Conservation (phyloP, 2,113 vertebrate species). For the Ceyx cyanopectus region DNA sequence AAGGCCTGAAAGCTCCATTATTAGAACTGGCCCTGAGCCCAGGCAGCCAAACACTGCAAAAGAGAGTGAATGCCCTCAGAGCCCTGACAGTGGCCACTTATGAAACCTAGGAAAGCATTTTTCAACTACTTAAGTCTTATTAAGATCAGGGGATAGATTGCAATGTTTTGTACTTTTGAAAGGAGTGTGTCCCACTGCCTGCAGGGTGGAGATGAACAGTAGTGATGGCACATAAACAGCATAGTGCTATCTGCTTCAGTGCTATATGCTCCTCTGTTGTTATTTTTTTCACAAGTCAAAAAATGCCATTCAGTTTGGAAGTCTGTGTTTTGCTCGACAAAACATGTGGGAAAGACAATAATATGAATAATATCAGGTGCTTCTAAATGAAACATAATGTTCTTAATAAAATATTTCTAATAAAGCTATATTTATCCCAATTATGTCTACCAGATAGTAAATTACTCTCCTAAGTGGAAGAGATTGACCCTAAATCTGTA, state of each 20-base stretch:
- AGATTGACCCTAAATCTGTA: background rate
- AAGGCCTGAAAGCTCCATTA: background rate
- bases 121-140: background rate
- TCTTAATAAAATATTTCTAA: background rate
- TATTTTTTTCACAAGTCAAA: background rate
- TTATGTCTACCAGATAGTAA: background rate
- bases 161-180: background rate
- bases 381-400: background rate
- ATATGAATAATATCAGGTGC: background rate
- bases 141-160: background rate
- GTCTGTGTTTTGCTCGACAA: background rate
- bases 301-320: background rate
- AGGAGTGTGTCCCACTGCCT: rapidly evolving
- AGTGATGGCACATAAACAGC: background rate
- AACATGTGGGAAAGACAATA: background rate
- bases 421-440: background rate
- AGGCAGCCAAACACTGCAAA: background rate
- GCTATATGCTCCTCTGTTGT: background rate
- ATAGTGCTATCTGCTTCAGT: background rate
- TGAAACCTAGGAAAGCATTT: background rate
- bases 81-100: background rate
- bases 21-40: background rate
- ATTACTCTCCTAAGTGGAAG: background rate
- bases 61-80: background rate
- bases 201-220: rapidly evolving